Evolutionary conservation across 1,140 invertebrate species (phyloP), one percentile per base, ranked within the genome.

Genomic region (Spodoptera frugiperda): DNA sequence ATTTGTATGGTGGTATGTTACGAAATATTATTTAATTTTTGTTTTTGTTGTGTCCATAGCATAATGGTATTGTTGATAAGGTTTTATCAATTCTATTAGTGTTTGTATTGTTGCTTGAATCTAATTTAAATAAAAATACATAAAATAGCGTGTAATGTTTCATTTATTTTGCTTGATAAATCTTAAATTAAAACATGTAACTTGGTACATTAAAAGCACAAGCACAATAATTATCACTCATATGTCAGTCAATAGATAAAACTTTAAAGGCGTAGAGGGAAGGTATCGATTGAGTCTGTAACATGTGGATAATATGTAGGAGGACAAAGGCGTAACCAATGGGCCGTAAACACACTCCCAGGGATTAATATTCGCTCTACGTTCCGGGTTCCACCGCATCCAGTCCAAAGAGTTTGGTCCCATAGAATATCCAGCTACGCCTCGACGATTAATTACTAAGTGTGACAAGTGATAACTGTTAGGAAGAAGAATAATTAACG

Each of bases 191-290:
- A 93, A 90, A 93, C 87, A 92, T 90, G 88, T 91, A 90, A 93
- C 89, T 91, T 90, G 89, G 87, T 92, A 94, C 92, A 94, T 92
- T 94, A 89, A 93, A 94, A 94, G 94, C 94, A 93, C 89, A 94
- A 94, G 93, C 93, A 90, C 87, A 91, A 87, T 88, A 78, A 90
- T 92, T 93, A 93, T 94, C 92, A 92, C 91, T 93, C 88, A 88
- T 87, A 91, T 87, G 85, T 94, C 93, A 93, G 92, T 94, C 92
- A 91, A 90, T 91, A 93, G 87, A 93, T 87, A 90, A 89, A 87
- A 87, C 79, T 87, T 91, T 83, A 91, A 93, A 94, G 93, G 91
- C 93, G 86, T 90, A 89, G 88, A 91, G 91, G 92, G 92, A 93
- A 93, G 87, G 87, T 92, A 89, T 89, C 82, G 84, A 88, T 83